Evolutionary conservation across 2,888 invertebrate genomes (phyloP).

Genomic region (Heliconius ethilla): DNA sequence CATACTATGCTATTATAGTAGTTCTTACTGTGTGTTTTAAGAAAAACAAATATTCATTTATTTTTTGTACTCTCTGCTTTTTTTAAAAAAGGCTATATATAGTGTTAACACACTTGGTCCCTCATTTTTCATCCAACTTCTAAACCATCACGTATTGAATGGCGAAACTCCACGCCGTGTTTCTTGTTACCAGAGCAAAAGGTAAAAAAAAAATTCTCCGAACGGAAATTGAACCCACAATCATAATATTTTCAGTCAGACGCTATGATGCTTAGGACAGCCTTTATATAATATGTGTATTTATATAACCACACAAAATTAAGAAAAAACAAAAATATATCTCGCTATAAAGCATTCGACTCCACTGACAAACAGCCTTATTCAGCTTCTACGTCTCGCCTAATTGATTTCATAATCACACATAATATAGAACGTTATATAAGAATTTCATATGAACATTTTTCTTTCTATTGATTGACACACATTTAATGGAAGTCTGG

Average conservation of each 20-base stretch:
- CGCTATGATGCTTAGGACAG: too few species aligned
- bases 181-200: too few species aligned
- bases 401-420: slow-evolving; percentile 28
- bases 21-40: too few species aligned
- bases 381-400: slow-evolving; percentile 16
- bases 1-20: too few species aligned
- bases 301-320: too few species aligned
- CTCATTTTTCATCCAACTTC: not conserved
- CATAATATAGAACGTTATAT: slow-evolving; percentile 6
- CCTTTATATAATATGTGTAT: too few species aligned
- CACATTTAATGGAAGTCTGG: not conserved
- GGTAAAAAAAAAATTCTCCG: not conserved
- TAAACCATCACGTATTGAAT: too few species aligned
- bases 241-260: too few species aligned
- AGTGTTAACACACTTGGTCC: too few species aligned
- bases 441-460: slow-evolving; percentile 16
- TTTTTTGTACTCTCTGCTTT: too few species aligned
- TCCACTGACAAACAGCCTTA: not conserved
- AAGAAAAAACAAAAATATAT: not conserved
- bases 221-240: not conserved
- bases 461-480: slow-evolving; percentile 11
- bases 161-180: not conserved
- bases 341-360: not conserved
- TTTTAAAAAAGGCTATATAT: too few species aligned
- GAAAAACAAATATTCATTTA: too few species aligned